Percentiles rank a stretch among this genome's conserved stretches.
Evolutionary conservation across 2,797 vertebrate species (phyloP).

Genomic region (Enteromius afrohamiltoni): DNA sequence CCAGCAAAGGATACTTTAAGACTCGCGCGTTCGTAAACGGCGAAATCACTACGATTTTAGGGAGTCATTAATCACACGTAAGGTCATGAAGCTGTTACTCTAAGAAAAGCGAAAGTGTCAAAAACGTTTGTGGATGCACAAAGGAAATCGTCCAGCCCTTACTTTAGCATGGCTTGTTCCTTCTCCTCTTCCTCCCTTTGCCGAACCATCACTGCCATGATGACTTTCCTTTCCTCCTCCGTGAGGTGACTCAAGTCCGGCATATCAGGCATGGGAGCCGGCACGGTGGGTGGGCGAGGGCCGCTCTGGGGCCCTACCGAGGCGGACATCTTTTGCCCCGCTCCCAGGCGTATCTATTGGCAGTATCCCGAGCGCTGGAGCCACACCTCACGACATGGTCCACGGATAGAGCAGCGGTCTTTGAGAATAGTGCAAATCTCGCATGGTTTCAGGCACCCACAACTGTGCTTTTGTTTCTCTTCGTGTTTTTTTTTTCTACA

Average conservation of each 20-base stretch:
- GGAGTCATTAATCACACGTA: neutral
- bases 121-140: conserved; percentile 12
- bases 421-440: conserved; percentile 72
- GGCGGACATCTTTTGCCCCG: conserved; percentile 87
- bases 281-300: conserved; percentile 92
- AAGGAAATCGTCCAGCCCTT: conserved; percentile 71
- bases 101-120: neutral
- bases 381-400: conserved; percentile 82
- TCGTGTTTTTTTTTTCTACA: conserved; percentile 62
- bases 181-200: conserved; percentile 97
- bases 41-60: neutral
- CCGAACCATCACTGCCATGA: conserved; percentile 98
- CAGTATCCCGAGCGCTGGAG: conserved; percentile 74
- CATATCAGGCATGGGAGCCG: conserved; percentile 89
- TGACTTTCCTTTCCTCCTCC: conserved; percentile 95
- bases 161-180: conserved; percentile 99
- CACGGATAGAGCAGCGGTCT: conserved; percentile 67
- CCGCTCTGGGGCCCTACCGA: conserved; percentile 92
- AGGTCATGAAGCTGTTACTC: neutral
- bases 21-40: neutral
- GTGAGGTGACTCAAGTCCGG: conserved; percentile 99
- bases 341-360: conserved; percentile 82
- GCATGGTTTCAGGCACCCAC: conserved; percentile 83
- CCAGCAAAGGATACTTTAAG: neutral
- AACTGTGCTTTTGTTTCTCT: conserved; percentile 81